Conservation (phyloP, 2,888 invertebrate genomes). For the Ptycholaimellus sp. region DNA sequence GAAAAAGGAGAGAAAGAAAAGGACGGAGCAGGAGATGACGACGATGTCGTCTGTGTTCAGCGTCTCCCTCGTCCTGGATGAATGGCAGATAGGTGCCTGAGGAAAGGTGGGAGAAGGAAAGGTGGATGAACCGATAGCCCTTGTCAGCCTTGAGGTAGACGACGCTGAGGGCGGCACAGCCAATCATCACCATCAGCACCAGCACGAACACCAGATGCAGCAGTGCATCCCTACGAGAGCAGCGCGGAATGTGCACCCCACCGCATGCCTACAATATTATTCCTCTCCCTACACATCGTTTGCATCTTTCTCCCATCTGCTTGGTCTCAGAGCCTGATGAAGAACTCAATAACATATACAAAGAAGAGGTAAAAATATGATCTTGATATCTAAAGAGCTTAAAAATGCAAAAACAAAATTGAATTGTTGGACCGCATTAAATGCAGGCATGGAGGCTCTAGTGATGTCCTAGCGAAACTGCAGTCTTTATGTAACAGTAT, state of each 20-base stretch:
- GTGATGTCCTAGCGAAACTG: too few species aligned
- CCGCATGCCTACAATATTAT: slow-evolving; percentile 4
- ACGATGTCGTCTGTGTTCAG: slow-evolving; percentile 28
- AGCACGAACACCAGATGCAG: slow-evolving; percentile 33
- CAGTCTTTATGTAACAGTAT: too few species aligned
- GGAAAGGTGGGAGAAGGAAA: too few species aligned
- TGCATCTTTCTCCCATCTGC: background rate
- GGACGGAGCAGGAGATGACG: slow-evolving; percentile 33
- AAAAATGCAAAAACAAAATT: too few species aligned
- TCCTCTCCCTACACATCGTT: background rate
- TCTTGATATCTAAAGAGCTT: background rate
- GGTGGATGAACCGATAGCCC: too few species aligned
- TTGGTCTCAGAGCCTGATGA: background rate
- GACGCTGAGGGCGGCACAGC: slow-evolving; percentile 15
- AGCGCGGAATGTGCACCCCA: slow-evolving; percentile 30
- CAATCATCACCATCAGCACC: slow-evolving; percentile 31
- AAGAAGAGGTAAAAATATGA: too few species aligned
- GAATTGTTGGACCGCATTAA: too few species aligned
- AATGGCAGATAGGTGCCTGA: too few species aligned
- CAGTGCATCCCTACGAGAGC: slow-evolving; percentile 30
- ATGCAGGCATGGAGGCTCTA: too few species aligned
- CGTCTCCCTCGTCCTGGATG: too few species aligned
- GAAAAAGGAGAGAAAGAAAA: slow-evolving; percentile 36
- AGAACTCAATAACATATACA: too few species aligned
- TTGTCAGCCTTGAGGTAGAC: slow-evolving; percentile 10